Evolutionary conservation across 2,797 vertebrate species (phyloP).

Genomic region (Cryptoprocta ferox): DNA sequence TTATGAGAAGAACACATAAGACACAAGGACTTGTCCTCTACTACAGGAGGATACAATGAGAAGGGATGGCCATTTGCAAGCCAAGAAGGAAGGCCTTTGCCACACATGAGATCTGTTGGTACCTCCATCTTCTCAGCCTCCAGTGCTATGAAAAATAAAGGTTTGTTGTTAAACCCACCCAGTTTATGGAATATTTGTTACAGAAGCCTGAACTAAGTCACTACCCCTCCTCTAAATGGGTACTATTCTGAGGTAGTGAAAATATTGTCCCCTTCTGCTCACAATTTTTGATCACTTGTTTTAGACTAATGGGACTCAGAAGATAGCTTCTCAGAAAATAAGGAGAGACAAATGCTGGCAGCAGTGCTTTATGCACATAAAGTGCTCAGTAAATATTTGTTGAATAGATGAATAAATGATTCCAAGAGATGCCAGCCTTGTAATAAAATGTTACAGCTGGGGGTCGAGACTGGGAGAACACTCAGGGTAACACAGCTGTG

Average conservation of each 20-base stretch:
- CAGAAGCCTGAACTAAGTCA: neutral
- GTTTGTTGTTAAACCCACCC: neutral
- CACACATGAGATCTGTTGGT: neutral
- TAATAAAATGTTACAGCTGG: neutral
- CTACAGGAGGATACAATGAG: neutral
- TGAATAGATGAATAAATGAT: slow-evolving; percentile 10
- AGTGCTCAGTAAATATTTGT: neutral
- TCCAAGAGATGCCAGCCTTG: neutral
- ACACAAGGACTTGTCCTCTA: neutral
- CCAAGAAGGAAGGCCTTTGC: neutral
- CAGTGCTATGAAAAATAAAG: neutral
- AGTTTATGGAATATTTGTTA: neutral
- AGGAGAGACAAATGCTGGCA: neutral
- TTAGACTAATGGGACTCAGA: neutral
- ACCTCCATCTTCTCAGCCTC: neutral
- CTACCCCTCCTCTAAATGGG: neutral
- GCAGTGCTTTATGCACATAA: neutral
- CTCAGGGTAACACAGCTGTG: neutral
- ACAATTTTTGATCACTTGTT: neutral
- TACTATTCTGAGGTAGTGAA: neutral
- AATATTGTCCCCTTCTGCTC: neutral
- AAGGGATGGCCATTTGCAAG: neutral
- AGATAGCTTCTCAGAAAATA: slow-evolving; percentile 13
- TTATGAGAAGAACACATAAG: neutral
- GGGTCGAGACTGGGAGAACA: neutral